Conservation (phyloP, 1,140 invertebrate species). For the Drosophila miranda region DNA sequence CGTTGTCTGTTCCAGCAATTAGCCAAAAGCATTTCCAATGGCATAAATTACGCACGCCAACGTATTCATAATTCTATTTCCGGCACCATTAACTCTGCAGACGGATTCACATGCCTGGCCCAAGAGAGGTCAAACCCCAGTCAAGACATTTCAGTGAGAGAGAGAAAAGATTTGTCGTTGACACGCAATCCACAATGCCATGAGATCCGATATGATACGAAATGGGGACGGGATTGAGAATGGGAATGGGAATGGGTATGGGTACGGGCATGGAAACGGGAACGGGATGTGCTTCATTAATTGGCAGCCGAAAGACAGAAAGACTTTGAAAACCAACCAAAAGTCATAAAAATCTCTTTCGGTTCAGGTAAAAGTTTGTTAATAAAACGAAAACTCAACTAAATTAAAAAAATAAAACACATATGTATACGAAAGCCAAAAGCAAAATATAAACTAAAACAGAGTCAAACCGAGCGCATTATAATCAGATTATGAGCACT, state of each 20-base stretch:
- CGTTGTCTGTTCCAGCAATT: constrained; percentile 25
- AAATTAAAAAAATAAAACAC: constrained; percentile 40
- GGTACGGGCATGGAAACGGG: constrained; percentile 1
- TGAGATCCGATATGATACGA: constrained; percentile 22
- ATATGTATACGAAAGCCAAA: constrained; percentile 28
- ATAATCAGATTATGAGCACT: constrained; percentile 81
- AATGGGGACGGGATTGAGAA: constrained; percentile 1
- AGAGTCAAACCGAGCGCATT: constrained; percentile 75
- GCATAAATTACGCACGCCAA: constrained; percentile 77
- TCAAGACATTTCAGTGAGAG: constrained; percentile 3
- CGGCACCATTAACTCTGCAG: constrained; percentile 65
- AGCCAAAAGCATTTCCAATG: constrained; percentile 59
- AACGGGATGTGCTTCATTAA: constrained; percentile 80
- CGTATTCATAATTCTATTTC: constrained; percentile 80
- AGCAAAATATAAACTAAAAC: constrained; percentile 51
- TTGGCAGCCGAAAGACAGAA: constrained; percentile 50
- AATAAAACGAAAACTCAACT: constrained; percentile 65
- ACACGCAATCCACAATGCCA: constrained; percentile 58
- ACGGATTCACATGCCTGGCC: constrained; percentile 33
- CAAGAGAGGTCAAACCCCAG: constrained; percentile 28
- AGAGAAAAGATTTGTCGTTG: constrained; percentile 67
- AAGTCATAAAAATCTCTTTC: constrained; percentile 44
- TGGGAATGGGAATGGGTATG: constrained; percentile 46
- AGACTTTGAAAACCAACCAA: constrained; percentile 8
- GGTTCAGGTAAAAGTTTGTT: constrained; percentile 69